phyloP scores from a whole-genome alignment of 2,113 vertebrate genomes.

The Entomyzon cyanotis region DNA sequence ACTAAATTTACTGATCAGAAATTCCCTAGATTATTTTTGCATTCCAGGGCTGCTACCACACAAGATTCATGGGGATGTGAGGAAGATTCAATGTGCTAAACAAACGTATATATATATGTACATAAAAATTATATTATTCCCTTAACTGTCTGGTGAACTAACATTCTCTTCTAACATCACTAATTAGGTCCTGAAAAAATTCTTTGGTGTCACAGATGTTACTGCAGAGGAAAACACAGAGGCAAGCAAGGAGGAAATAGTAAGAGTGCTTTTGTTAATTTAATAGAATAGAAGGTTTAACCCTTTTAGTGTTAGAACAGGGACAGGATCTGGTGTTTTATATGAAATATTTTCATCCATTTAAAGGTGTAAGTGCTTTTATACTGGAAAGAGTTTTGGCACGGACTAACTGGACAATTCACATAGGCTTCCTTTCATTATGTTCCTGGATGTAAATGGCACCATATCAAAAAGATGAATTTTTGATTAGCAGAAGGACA shows the following conservation, averaged over 20 bases:
- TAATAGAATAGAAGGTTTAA: slow-evolving; percentile 10
- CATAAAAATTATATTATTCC: slow-evolving; percentile 31
- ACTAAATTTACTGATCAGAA: slow-evolving; percentile 37
- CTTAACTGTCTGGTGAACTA: slow-evolving; percentile 43
- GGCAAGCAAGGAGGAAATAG: slow-evolving; percentile 24
- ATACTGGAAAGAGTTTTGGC: not conserved
- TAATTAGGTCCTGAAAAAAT: slow-evolving; percentile 55
- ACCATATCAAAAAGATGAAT: not conserved
- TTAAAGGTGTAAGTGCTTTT: not conserved
- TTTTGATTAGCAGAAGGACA: not conserved
- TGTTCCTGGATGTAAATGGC: not conserved
- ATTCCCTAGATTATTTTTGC: slow-evolving; percentile 64
- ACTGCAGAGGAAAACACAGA: slow-evolving; percentile 41
- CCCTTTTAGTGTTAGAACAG: not conserved
- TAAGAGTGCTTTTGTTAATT: slow-evolving; percentile 7
- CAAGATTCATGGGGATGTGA: slow-evolving; percentile 13
- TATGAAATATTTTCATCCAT: not conserved
- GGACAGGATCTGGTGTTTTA: not conserved
- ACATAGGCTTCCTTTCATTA: not conserved
- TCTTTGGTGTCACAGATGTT: slow-evolving; percentile 14
- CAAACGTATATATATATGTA: not conserved
- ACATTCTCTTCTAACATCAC: slow-evolving; percentile 31
- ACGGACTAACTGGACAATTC: not conserved
- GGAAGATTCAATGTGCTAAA: slow-evolving; percentile 48
- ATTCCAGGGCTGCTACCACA: slow-evolving; percentile 60